Conservation (phyloP, 2,113 vertebrate species). For the Engraulis encrasicolus region DNA sequence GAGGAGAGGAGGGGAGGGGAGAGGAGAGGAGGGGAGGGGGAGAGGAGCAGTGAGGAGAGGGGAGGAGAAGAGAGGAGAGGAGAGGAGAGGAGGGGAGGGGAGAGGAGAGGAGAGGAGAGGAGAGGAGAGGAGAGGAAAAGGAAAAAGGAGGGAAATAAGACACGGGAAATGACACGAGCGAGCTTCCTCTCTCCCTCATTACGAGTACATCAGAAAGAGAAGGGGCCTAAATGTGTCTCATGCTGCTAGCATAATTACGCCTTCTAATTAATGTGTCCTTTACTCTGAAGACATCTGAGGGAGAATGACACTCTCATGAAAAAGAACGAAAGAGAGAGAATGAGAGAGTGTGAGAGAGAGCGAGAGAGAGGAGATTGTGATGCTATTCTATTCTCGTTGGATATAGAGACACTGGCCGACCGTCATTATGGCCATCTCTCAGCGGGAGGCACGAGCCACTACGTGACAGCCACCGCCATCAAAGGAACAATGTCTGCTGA, state of each 20-base stretch:
- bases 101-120: too few relatives aligned
- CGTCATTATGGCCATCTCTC: background rate
- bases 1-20: too few relatives aligned
- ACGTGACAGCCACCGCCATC: background rate
- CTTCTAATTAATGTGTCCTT: conserved; percentile 51
- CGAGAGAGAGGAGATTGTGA: background rate
- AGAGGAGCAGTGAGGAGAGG: too few relatives aligned
- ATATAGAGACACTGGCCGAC: background rate
- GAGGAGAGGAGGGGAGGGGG: too few relatives aligned
- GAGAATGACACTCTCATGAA: conserved; percentile 33
- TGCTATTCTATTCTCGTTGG: background rate
- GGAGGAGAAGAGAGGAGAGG: too few relatives aligned
- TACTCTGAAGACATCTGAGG: conserved; percentile 36
- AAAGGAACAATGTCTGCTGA: background rate
- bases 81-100: too few relatives aligned
- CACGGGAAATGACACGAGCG: conserved; percentile 32
- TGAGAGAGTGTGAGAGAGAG: too few relatives aligned
- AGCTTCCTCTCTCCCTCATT: conserved; percentile 40
- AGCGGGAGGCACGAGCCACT: background rate
- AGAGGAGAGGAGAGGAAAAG: too few relatives aligned
- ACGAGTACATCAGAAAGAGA: conserved; percentile 40
- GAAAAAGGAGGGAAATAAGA: background rate
- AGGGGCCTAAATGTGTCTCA: conserved; percentile 41
- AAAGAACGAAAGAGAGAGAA: too few relatives aligned
- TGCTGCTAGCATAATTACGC: conserved; percentile 51